Conservation (phyloP, 2,797 vertebrate genomes). For the Sebastes nivosus region DNA sequence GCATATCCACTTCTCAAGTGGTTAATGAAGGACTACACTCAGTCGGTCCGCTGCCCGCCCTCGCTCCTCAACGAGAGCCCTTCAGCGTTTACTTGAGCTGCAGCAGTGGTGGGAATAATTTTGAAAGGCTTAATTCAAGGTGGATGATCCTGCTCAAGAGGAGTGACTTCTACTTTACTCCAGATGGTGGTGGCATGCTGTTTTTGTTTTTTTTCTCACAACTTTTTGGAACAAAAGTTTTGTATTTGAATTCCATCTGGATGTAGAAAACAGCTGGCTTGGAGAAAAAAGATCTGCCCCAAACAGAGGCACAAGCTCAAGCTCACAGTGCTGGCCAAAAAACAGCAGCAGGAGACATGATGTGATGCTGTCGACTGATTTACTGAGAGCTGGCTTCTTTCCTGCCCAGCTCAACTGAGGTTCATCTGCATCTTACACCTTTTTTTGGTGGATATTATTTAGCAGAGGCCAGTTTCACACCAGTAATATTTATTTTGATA, state of each 20-base stretch:
- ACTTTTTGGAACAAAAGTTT: constrained; percentile 19
- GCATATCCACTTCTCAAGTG: neutral
- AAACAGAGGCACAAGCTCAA: constrained; percentile 19
- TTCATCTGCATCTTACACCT: neutral
- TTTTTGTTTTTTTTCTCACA: neutral
- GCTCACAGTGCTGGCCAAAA: neutral
- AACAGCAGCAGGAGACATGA: constrained; percentile 27
- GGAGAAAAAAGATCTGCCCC: neutral
- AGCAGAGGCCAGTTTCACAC: neutral
- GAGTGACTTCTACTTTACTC: constrained; percentile 17
- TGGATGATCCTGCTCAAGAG: constrained; percentile 26
- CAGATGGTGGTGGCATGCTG: constrained; percentile 4
- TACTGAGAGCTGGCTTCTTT: neutral
- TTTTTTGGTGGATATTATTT: neutral
- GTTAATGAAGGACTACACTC: constrained; percentile 11
- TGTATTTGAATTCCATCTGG: constrained; percentile 9
- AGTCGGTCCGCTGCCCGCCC: neutral
- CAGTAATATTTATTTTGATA: neutral
- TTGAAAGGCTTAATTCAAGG: constrained; percentile 33
- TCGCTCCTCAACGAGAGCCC: constrained; percentile 6
- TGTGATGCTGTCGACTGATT: neutral
- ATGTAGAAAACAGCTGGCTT: constrained; percentile 28
- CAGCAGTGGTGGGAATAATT: constrained; percentile 12
- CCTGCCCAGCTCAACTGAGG: neutral
- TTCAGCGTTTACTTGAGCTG: constrained; percentile 10